Evolutionary conservation across 2,797 vertebrate species (phyloP).

Genomic region (Microctenopoma steveboyesi): DNA sequence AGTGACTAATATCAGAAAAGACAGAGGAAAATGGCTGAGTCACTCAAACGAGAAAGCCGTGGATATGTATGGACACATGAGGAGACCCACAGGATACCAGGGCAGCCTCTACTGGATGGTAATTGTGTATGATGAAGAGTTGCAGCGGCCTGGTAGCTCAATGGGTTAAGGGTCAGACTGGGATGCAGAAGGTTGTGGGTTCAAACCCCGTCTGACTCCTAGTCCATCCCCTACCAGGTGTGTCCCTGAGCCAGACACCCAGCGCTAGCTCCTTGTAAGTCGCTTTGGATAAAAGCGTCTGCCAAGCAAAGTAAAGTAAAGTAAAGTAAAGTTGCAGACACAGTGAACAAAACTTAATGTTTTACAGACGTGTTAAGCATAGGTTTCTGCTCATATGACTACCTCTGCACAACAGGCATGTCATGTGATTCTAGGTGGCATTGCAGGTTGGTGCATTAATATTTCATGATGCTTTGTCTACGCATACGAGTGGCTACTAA

Average conservation of each 20-base stretch:
- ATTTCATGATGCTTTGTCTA: slow-evolving; percentile 69
- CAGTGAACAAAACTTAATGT: slow-evolving; percentile 21
- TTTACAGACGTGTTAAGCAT: neutral
- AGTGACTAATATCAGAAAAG: neutral
- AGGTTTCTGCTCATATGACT: neutral
- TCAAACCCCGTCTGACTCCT: too few relatives aligned
- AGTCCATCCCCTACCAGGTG: too few relatives aligned
- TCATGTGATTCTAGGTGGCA: slow-evolving; percentile 35
- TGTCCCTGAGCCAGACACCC: too few relatives aligned
- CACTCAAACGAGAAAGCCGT: slow-evolving; percentile 7
- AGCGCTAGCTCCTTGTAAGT: too few relatives aligned
- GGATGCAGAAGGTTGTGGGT: too few relatives aligned
- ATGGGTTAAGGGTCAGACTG: too few relatives aligned
- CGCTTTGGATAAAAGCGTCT: too few relatives aligned
- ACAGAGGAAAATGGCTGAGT: slow-evolving; percentile 6
- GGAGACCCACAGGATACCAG: slow-evolving; percentile 78
- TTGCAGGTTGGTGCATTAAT: slow-evolving; percentile 56
- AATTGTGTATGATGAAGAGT: slow-evolving; percentile 51
- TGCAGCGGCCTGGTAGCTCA: neutral
- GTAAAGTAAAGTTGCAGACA: slow-evolving; percentile 16
- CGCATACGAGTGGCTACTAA: slow-evolving; percentile 54
- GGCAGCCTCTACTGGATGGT: slow-evolving; percentile 60
- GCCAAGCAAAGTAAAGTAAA: too few relatives aligned
- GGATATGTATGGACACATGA: slow-evolving; percentile 21
- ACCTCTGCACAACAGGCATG: slow-evolving; percentile 8